Conservation (phyloP, 2,797 vertebrate genomes). For the Novumbra hubbsi region DNA sequence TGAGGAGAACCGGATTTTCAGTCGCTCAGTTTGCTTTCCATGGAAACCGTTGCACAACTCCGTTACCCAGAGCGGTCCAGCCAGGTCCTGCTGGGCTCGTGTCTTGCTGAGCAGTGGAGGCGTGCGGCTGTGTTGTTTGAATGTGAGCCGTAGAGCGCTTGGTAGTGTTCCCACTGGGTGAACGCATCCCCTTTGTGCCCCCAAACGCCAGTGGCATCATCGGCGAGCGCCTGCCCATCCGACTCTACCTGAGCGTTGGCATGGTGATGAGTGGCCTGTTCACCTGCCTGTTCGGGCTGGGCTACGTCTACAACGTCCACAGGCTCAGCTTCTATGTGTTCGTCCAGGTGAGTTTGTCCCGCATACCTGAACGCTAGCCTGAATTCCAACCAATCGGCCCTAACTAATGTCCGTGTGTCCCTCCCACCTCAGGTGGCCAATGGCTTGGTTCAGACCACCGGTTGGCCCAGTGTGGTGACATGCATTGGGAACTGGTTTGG, state of each 20-base stretch:
- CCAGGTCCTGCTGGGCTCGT: not conserved
- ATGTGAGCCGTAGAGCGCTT: not conserved
- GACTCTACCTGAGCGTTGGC: conserved; percentile 87
- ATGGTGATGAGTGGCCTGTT: conserved; percentile 91
- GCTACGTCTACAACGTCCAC: conserved; percentile 88
- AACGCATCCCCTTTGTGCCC: too few species aligned
- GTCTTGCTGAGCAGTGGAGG: not conserved
- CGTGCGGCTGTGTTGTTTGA: not conserved
- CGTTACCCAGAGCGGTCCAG: not conserved
- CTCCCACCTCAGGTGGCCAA: conserved; percentile 78
- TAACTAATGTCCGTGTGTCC: not conserved
- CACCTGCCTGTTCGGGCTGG: conserved; percentile 87
- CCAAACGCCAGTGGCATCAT: conserved; percentile 83
- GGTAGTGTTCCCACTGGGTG: not conserved
- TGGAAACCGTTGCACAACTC: conserved; percentile 1
- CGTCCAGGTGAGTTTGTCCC: conserved; percentile 80
- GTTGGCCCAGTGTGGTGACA: conserved; percentile 92
- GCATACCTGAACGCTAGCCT: not conserved
- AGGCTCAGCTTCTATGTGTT: conserved; percentile 84
- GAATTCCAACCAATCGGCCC: too few species aligned
- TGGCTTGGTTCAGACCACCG: conserved; percentile 90
- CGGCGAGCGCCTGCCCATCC: conserved; percentile 91
- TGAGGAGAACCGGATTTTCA: not conserved
- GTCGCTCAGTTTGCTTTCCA: not conserved
- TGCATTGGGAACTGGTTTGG: conserved; percentile 96